Evolutionary conservation across 2,113 vertebrate species (phyloP), one percentile per base, ranked within the genome.

Genomic region (Hymenochirus boettgeri): DNA sequence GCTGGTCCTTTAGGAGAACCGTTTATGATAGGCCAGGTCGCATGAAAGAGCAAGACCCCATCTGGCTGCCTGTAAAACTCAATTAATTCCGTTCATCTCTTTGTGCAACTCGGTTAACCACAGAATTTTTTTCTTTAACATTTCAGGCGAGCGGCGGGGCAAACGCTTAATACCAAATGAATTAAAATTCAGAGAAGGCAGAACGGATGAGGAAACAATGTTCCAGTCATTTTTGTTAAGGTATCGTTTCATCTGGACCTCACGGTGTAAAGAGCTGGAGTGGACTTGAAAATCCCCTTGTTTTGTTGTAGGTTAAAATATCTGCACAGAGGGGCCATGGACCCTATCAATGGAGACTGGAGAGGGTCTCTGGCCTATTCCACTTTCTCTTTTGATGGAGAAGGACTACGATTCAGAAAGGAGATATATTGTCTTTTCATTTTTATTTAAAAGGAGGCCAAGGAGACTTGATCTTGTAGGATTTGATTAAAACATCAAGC

Each of bases 51-150:
- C 76, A 76, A 85, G 29, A 88, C 77, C 90, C 90, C 91, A 93
- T 89, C 91, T 93, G 90, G 88, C 82, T 24, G 50, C 77, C n/a
- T 73, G 75, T 80, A 74, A 69, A 70, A 70, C 78, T 86, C 85
- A 89, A 89, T 90, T 88, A 79, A 88, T 89, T 87, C 80, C 77
- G 79, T 86, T 83, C 78, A 77, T 71, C 74, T 62, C 77, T 89
- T 91, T 91, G 89, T 90, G 78, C 86, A 75, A 79, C 77, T 78
- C 74, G 71, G 72, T 80, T 82, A 56, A 62, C 77, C 83, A 76
- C 72, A 77, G 79, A 73, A 81, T 84, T 82, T 76, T 82, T 31
- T 82, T 85, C 82, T 76, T 82, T 75, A 88, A 83, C 80, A 78
- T 85, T 85, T 84, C 76, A 71, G 70, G 73, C 75, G 82, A 80